phyloP scores from a whole-genome alignment of 2,888 invertebrate species.

The Coelopa pilipes region DNA sequence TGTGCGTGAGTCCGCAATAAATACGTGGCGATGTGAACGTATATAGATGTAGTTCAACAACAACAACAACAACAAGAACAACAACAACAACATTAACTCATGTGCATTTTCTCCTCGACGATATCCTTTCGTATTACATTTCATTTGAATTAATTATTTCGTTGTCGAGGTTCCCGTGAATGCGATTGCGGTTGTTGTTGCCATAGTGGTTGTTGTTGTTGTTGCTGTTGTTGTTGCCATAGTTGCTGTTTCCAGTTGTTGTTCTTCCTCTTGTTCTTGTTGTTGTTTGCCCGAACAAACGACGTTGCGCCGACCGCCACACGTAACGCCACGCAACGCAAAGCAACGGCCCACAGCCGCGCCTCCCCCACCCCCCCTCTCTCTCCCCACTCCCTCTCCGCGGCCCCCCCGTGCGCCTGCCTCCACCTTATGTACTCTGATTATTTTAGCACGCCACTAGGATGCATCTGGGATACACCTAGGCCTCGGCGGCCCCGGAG shows the following conservation, averaged over 20 bases:
- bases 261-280: no score
- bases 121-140: slow-evolving; percentile 29
- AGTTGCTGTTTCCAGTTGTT: slow-evolving; percentile 17
- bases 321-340: slow-evolving; percentile 10
- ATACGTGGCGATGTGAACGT: no score
- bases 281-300: neutral
- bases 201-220: slow-evolving; percentile 3
- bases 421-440: slow-evolving; percentile 11
- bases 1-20: no score
- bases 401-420: no score
- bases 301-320: neutral
- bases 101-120: neutral
- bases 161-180: neutral
- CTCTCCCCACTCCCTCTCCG: no score
- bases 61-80: slow-evolving; percentile 2
- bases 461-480: slow-evolving; percentile 31
- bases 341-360: neutral
- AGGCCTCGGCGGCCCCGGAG: slow-evolving; percentile 3
- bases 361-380: no score
- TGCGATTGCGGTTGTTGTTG: no score
- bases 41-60: no score
- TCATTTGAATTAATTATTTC: slow-evolving; percentile 34
- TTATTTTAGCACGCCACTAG: slow-evolving; percentile 1
- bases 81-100: neutral
- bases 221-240: slow-evolving; percentile 13